These are phyloP conservation scores for Riparia riparia DNA, from an alignment of 2,113 vertebrate genomes.

Conservation along the genomic window DNA sequence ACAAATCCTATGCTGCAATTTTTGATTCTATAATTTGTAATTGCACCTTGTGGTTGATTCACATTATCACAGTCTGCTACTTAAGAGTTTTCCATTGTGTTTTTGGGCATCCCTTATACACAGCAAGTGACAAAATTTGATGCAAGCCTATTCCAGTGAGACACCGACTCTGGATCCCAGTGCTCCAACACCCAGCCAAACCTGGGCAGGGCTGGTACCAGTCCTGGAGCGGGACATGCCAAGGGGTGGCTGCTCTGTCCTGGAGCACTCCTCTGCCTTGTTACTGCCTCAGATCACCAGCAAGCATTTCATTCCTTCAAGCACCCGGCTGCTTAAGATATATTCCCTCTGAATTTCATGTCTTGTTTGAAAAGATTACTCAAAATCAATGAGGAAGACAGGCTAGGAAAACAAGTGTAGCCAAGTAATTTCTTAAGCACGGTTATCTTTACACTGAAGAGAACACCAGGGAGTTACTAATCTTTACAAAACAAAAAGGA, in stretches of 20 bases:
- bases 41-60: background rate
- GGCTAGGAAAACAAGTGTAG: conserved; percentile 40
- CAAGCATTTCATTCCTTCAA: background rate
- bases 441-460: conserved; percentile 19
- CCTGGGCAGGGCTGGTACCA: background rate
- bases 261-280: background rate
- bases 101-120: background rate
- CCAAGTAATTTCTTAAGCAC: conserved; percentile 49
- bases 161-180: background rate
- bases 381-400: conserved; percentile 47
- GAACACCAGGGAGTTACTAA: conserved; percentile 45
- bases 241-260: background rate
- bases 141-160: background rate
- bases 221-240: fast-evolving
- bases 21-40: background rate
- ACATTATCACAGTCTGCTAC: background rate
- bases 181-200: background rate
- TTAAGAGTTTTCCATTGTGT: background rate
- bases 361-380: conserved; percentile 61
- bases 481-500: conserved; percentile 44
- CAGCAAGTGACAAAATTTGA: background rate
- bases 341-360: conserved; percentile 28
- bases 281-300: background rate
- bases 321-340: background rate
- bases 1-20: background rate